Evolutionary conservation across 2,113 vertebrate species (phyloP).

Genomic region (Podiceps cristatus): DNA sequence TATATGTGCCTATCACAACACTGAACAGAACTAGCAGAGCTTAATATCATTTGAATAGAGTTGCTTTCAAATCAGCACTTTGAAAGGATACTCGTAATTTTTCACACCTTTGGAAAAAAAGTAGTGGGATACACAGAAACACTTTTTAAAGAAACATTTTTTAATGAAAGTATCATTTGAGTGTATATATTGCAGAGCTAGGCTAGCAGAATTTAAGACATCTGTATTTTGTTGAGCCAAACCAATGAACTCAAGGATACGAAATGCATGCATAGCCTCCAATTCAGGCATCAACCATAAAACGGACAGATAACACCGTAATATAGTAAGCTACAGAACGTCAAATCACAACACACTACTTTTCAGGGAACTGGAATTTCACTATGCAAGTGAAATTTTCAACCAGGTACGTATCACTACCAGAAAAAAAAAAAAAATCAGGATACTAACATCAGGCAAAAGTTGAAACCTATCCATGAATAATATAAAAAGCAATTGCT

Average conservation of each 20-base stretch:
- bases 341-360: neutral
- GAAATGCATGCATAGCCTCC: neutral
- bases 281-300: neutral
- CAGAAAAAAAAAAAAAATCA: neutral
- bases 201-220: neutral
- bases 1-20: neutral
- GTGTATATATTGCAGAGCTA: neutral
- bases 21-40: neutral
- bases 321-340: neutral
- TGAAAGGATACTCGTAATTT: neutral
- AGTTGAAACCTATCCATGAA: neutral
- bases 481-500: neutral
- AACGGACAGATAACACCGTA: neutral
- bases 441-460: neutral
- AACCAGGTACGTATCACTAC: neutral
- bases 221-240: neutral
- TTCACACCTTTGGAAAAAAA: neutral
- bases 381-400: neutral
- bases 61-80: neutral
- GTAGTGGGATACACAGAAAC: neutral
- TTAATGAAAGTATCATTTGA: neutral
- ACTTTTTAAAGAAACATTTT: neutral
- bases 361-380: neutral
- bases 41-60: neutral
- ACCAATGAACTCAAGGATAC: neutral